Conservation (phyloP, 64 coral and sea anemone genomes). For the Cladopsammia gracilis region DNA sequence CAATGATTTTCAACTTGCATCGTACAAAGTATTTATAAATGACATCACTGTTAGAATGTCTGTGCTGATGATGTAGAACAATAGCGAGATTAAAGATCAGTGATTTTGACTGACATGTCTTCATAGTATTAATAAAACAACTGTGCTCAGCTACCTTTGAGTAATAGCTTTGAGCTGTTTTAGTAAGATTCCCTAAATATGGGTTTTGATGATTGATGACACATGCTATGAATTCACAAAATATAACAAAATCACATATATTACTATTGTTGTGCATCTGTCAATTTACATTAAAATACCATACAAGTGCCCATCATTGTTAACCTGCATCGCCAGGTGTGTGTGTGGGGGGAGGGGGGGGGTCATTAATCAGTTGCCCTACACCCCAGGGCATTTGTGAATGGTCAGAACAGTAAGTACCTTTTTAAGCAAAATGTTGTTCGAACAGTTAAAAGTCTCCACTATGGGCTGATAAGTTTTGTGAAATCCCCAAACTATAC, state of each 20-base stretch:
- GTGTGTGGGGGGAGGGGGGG: too few species aligned
- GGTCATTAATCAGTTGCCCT: too few species aligned
- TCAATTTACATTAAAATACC: too few species aligned
- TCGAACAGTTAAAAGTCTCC: not conserved
- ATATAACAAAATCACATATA: too few species aligned
- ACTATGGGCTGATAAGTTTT: not conserved
- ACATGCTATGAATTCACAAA: too few species aligned
- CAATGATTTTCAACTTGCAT: not conserved
- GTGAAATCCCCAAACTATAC: not conserved
- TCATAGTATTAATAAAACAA: not conserved
- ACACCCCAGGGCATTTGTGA: constrained; percentile 2
- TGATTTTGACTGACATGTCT: constrained; percentile 33
- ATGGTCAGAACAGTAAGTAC: not conserved
- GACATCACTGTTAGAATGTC: not conserved
- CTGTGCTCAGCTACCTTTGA: constrained; percentile 1
- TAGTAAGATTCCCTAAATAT: too few species aligned
- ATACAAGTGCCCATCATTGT: too few species aligned
- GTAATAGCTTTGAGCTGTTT: too few species aligned
- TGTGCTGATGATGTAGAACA: constrained; percentile 19
- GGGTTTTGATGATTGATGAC: too few species aligned
- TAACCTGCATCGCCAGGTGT: too few species aligned
- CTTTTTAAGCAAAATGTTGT: too few species aligned
- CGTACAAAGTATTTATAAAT: not conserved
- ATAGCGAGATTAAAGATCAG: constrained; percentile 18
- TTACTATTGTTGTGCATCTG: too few species aligned